phyloP scores from a whole-genome alignment of 2,888 invertebrate genomes.

The Graphium colonna region DNA sequence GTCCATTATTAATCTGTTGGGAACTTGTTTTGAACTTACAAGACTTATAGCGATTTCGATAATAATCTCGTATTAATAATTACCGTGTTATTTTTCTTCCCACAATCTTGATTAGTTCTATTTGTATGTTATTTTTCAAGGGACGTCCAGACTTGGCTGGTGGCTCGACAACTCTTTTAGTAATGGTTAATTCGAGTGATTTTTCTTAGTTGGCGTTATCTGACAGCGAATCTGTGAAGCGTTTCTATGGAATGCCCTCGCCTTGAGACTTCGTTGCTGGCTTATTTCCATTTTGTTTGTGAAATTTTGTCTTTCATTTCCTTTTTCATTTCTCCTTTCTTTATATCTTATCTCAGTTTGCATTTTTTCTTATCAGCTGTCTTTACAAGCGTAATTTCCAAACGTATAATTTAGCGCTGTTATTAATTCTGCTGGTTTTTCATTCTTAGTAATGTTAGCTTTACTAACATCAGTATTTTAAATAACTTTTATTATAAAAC shows the following conservation, averaged over 20 bases:
- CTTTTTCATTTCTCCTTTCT: background rate
- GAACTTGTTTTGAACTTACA: slow-evolving; percentile 68
- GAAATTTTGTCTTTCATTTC: background rate
- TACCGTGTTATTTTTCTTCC: slow-evolving; percentile 69
- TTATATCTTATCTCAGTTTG: background rate
- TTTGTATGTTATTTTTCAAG: slow-evolving; percentile 72
- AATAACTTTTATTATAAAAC: no score
- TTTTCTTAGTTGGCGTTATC: slow-evolving; percentile 62
- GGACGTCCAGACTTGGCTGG: slow-evolving; percentile 63
- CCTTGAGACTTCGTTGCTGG: slow-evolving; percentile 22
- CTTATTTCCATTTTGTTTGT: background rate
- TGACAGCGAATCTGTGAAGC: slow-evolving; percentile 40
- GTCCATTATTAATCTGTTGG: slow-evolving; percentile 68
- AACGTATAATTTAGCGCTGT: slow-evolving; percentile 20
- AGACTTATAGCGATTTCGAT: slow-evolving; percentile 73
- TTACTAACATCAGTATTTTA: no score
- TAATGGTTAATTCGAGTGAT: slow-evolving; percentile 64
- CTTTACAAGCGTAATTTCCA: no score
- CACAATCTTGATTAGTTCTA: slow-evolving; percentile 71
- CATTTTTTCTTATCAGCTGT: background rate
- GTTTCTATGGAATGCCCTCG: slow-evolving; percentile 38
- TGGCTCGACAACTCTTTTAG: slow-evolving; percentile 66
- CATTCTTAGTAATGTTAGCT: no score
- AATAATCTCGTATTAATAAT: slow-evolving; percentile 78
- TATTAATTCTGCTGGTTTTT: no score